Conservation (phyloP, 2,888 invertebrate genomes). For the Caenorhabditis panamensis region DNA sequence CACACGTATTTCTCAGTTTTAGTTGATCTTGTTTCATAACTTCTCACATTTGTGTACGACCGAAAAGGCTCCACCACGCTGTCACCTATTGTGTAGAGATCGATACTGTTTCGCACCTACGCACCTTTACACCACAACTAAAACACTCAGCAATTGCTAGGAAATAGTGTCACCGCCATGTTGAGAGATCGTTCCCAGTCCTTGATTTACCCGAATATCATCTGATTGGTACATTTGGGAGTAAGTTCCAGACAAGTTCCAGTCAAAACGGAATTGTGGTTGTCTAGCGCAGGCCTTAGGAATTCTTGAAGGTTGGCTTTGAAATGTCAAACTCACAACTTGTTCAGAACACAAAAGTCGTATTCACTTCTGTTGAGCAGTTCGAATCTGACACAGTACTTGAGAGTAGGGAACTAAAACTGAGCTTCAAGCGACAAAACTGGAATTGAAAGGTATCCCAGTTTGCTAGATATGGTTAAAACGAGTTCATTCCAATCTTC, state of each 20-base stretch:
- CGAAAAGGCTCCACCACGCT: background rate
- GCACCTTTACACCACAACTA: background rate
- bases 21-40: background rate
- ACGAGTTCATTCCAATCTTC: too few species aligned
- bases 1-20: constrained; percentile 10
- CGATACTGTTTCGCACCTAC: background rate
- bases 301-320: background rate
- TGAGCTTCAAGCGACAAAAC: too few species aligned
- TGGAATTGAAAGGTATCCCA: too few species aligned
- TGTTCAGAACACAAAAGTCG: background rate
- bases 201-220: background rate
- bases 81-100: background rate
- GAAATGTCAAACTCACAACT: too few species aligned
- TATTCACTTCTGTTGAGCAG: background rate
- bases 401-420: too few species aligned
- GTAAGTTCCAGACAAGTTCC: background rate
- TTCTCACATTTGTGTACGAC: background rate
- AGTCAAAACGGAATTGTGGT: background rate
- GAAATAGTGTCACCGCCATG: background rate
- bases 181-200: background rate
- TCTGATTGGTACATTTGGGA: background rate
- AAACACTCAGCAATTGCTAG: background rate
- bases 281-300: background rate
- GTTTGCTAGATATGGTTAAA: too few species aligned
- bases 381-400: too few species aligned